Percentiles rank a stretch among this genome's conserved stretches.
Evolutionary conservation across 1,140 invertebrate genomes (phyloP).

Genomic region (Contarinia nasturtii): DNA sequence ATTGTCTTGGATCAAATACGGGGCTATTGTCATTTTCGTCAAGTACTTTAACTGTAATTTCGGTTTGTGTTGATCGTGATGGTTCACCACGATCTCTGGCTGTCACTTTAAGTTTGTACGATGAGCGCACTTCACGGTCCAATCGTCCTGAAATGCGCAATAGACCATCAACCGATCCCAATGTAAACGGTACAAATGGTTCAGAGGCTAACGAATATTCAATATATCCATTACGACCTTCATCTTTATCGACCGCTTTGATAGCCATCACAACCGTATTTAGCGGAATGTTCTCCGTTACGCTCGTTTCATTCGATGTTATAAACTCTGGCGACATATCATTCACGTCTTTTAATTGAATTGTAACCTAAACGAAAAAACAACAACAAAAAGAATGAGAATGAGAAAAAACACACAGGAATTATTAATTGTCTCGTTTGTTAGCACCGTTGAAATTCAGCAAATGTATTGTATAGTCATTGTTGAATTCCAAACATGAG

Average conservation of each 20-base stretch:
- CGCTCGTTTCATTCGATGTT: slow-evolving; percentile 52
- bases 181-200: slow-evolving; percentile 47
- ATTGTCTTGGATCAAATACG: slow-evolving; percentile 71
- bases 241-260: slow-evolving; percentile 79
- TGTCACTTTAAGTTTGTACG: slow-evolving; percentile 60
- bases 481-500: background rate
- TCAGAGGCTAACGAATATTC: slow-evolving; percentile 56
- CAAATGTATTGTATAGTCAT: background rate
- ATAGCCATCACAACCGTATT: slow-evolving; percentile 82
- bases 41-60: slow-evolving; percentile 52
- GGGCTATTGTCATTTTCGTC: slow-evolving; percentile 93
- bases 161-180: slow-evolving; percentile 76
- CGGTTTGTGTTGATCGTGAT: slow-evolving; percentile 44
- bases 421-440: too few species aligned
- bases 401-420: too few species aligned
- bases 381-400: too few species aligned
- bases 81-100: slow-evolving; percentile 81
- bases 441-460: background rate
- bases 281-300: slow-evolving; percentile 70
- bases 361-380: slow-evolving; percentile 55
- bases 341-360: slow-evolving; percentile 81
- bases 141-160: slow-evolving; percentile 59
- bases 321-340: slow-evolving; percentile 86
- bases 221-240: slow-evolving; percentile 82
- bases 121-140: slow-evolving; percentile 67